A percentile compares a stretch with the other conserved stretches of the same genome.
Evolutionary conservation across 2,888 invertebrate species (phyloP).

Genomic region (Phyto melanocephala): DNA sequence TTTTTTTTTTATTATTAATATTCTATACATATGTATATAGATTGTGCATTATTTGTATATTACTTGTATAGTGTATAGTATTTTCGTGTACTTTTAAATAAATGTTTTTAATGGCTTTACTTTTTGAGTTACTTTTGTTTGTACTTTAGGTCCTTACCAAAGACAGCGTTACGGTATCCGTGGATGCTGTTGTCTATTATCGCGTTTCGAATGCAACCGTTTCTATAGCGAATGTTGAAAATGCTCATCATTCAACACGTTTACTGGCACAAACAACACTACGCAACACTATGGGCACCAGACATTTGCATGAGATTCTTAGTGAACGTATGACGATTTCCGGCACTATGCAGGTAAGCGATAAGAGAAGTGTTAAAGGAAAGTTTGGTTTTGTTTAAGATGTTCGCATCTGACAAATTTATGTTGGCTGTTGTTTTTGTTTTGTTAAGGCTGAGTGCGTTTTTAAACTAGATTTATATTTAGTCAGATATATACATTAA

Average conservation of each 20-base stretch:
- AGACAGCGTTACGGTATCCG: conserved; percentile 97
- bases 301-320: conserved; percentile 96
- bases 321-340: conserved; percentile 97
- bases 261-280: conserved; percentile 93
- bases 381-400: background rate
- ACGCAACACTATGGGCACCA: conserved; percentile 96
- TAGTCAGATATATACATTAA: background rate
- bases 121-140: conserved; percentile 5
- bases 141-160: conserved; percentile 92
- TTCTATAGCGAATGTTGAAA: conserved; percentile 98
- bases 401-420: conserved; percentile 80
- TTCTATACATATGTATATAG: no score
- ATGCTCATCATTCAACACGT: conserved; percentile 96
- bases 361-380: background rate
- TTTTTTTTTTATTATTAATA: background rate
- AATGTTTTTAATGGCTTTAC: background rate
- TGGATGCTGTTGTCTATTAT: conserved; percentile 96
- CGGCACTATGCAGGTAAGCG: conserved; percentile 84
- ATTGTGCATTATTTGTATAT: background rate
- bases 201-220: conserved; percentile 97
- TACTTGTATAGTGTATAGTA: background rate
- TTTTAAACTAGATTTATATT: background rate
- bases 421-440: background rate
- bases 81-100: background rate
- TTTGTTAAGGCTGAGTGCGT: background rate